Evolutionary conservation across 2,797 vertebrate genomes (phyloP), one percentile per base, ranked within the genome.

Genomic region (Aldrovandia affinis): DNA sequence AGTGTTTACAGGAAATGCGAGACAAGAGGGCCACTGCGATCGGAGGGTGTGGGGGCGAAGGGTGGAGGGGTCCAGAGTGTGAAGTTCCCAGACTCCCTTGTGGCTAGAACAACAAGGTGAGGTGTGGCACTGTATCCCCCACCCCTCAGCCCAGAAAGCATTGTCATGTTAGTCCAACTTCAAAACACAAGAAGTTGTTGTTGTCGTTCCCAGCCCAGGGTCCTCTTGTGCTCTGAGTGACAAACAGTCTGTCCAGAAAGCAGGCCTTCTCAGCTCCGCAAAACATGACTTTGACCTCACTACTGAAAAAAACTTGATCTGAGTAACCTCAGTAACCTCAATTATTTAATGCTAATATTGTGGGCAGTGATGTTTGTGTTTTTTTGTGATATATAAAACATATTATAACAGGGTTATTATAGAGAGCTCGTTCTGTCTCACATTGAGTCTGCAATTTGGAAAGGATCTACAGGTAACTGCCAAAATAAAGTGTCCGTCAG

Each of bases 1-100:
- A 47, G 86, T 96, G 93, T 96, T 96, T 94, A 95, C 93, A 93
- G 95, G 95, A 96, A 95, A 94, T 94, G 93, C 93, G 87, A 88
- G 93, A 93, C 92, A 92, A 94, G 93, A 84, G 55, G 73, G 78
- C 25, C 47, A 65, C 44, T 25, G 44, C 39, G 47, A 55, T 57
- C 50, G 28, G 86, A 90, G 88, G 88, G 88, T 87, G 88, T 50
- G 59, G 84, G 65, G 86, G 84, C 63, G 86, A 86, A 85, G 85
- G 89, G 87, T 81, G 57, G 89, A 88, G 88, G 86, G 90, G 86
- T 88, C 59, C 83, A 33, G 61, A 86, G 82, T 87, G 86, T 90
- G 90, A 89, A 89, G 88, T 89, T 92, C 87, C 82, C 89, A 91
- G 89, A 94, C 90, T 91, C 89, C 89, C 90, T 89, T 82, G 83